Conservation (phyloP, 1,140 invertebrate species). For the Rhyzopertha dominica region DNA sequence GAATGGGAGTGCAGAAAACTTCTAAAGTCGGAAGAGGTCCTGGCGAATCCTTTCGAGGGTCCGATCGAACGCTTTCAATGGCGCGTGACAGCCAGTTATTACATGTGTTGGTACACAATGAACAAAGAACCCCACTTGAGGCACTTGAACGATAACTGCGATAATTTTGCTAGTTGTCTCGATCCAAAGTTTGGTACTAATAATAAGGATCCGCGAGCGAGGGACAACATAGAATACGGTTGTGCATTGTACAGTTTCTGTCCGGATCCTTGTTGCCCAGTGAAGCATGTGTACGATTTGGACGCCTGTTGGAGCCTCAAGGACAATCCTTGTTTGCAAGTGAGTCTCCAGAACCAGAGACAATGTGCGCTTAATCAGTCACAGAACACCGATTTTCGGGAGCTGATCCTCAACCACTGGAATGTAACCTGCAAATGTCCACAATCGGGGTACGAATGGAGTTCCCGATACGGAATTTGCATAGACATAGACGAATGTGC, state of each 20-base stretch:
- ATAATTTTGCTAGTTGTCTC: conserved; percentile 57
- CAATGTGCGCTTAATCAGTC: conserved; percentile 47
- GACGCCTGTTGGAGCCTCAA: conserved; percentile 42
- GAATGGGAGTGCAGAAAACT: conserved; percentile 50
- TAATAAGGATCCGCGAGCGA: conserved; percentile 51
- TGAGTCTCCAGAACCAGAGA: conserved; percentile 35
- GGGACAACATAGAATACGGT: conserved; percentile 51
- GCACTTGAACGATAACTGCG: conserved; percentile 52
- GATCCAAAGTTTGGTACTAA: conserved; percentile 41
- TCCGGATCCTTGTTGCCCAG: conserved; percentile 58
- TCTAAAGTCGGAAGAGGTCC: conserved; percentile 44
- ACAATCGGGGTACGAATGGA: conserved; percentile 51
- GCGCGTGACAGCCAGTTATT: conserved; percentile 58
- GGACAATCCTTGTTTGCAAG: conserved; percentile 48
- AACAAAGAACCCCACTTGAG: conserved; percentile 48
- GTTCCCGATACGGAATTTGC: conserved; percentile 54
- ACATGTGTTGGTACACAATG: conserved; percentile 64
- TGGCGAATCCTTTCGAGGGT: conserved; percentile 51
- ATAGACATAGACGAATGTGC: conserved; percentile 61
- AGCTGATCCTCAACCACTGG: conserved; percentile 52
- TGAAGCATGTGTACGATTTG: conserved; percentile 45
- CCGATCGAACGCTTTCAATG: conserved; percentile 52
- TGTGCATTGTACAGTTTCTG: conserved; percentile 63
- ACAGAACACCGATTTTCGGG: conserved; percentile 51
- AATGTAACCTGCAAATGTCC: conserved; percentile 56